Percentiles rank a stretch among this genome's conserved stretches.
These are phyloP conservation scores for Dichetophora obliterata DNA, from an alignment of 2,888 invertebrate genomes.

Conservation along the genomic window DNA sequence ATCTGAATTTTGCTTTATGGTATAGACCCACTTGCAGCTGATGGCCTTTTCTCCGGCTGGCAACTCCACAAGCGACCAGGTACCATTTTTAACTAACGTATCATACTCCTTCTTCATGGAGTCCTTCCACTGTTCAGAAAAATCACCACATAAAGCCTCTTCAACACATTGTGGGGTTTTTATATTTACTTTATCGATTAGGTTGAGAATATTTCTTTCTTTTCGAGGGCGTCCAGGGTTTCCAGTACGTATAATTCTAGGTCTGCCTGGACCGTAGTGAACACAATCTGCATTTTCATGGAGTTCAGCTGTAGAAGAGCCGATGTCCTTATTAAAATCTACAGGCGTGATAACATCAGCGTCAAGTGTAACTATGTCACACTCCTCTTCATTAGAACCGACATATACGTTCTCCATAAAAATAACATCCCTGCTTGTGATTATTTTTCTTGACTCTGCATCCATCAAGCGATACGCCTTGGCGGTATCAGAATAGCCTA, in stretches of 20 bases:
- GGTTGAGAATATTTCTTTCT: not conserved
- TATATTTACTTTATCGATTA: not conserved
- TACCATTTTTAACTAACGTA: constrained; percentile 39
- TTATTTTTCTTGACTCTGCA: not conserved
- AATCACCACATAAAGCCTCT: constrained; percentile 41
- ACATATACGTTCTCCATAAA: too few species aligned
- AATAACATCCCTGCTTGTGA: not conserved
- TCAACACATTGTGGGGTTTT: constrained; percentile 36
- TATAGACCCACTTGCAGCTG: constrained; percentile 30
- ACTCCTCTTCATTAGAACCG: too few species aligned
- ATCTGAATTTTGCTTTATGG: constrained; percentile 26
- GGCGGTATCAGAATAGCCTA: constrained; percentile 2
- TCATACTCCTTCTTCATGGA: constrained; percentile 47
- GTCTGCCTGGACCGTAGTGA: not conserved
- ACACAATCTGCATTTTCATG: not conserved
- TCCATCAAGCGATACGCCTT: not conserved
- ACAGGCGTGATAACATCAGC: too few species aligned
- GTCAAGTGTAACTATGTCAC: too few species aligned
- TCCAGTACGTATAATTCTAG: constrained; percentile 11
- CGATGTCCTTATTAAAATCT: too few species aligned
- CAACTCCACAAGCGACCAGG: constrained; percentile 39
- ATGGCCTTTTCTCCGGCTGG: constrained; percentile 16
- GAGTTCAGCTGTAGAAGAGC: too few species aligned
- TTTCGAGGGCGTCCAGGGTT: not conserved
- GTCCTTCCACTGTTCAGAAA: constrained; percentile 34